Evolutionary conservation across 2,797 vertebrate species (phyloP).

Genomic region (Hozukius guyotensis): DNA sequence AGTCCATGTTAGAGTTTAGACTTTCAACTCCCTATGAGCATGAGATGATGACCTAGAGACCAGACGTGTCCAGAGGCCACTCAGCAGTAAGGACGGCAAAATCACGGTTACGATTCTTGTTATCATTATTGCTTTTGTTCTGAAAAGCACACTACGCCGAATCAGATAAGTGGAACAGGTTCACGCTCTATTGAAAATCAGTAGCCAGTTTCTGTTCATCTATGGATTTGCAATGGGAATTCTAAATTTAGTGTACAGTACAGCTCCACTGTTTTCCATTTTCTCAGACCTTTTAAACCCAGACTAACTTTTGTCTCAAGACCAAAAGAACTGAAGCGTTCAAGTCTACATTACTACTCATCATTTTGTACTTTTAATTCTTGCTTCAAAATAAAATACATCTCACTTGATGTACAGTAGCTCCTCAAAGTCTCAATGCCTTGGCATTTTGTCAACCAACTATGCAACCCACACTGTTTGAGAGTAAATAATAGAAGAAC

Average conservation of each 20-base stretch:
- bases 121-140: neutral
- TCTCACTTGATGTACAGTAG: constrained; percentile 49
- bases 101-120: neutral
- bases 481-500: constrained; percentile 74
- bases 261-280: neutral
- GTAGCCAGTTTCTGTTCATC: constrained; percentile 22
- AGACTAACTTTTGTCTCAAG: neutral
- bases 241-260: constrained; percentile 14
- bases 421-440: constrained; percentile 60
- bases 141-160: neutral
- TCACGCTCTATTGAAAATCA: constrained; percentile 33
- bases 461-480: constrained; percentile 68
- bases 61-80: neutral
- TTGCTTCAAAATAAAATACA: constrained; percentile 38
- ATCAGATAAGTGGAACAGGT: constrained; percentile 10
- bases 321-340: neutral
- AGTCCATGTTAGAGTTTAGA: neutral
- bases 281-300: neutral
- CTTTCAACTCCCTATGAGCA: neutral
- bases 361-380: neutral
- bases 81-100: neutral
- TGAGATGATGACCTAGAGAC: neutral
- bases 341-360: neutral
- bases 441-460: constrained; percentile 73
- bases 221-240: constrained; percentile 27